phyloP scores from a whole-genome alignment of 2,113 vertebrate species.

The Coracopsis vasa region DNA sequence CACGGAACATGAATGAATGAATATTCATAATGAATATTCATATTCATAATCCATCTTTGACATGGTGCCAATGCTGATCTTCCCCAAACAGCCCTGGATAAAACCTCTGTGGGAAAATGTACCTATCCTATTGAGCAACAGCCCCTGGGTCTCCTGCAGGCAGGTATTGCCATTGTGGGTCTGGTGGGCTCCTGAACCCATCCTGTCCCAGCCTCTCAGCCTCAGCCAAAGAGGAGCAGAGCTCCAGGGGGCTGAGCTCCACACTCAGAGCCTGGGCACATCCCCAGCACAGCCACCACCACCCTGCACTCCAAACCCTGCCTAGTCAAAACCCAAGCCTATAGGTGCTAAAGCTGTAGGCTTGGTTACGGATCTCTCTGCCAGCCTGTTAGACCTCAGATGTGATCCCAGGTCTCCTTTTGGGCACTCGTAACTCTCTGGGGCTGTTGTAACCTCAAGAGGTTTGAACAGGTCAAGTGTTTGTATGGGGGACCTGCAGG shows the following conservation, averaged over 20 bases:
- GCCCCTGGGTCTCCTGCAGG: neutral
- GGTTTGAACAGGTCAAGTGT: accelerated
- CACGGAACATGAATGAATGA: neutral
- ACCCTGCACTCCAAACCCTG: accelerated
- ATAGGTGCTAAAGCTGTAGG: accelerated
- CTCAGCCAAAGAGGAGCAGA: neutral
- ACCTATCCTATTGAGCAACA: accelerated
- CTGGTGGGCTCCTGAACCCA: neutral
- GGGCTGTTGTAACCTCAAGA: neutral
- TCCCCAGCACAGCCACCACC: neutral
- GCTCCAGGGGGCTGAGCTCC: neutral
- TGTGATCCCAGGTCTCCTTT: neutral
- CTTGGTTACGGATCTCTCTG: neutral
- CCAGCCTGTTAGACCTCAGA: neutral
- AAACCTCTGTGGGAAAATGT: neutral
- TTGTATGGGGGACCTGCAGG: neutral
- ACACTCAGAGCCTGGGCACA: neutral
- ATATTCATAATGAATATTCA: neutral
- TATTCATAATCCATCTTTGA: neutral
- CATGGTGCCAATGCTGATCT: neutral
- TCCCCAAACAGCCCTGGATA: neutral
- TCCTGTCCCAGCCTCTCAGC: neutral
- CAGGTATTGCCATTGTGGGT: accelerated
- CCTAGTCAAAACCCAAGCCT: neutral
- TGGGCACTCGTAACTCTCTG: neutral